These are phyloP conservation scores for Pseudochirops corinnae DNA, from an alignment of 2,797 vertebrate species.

Conservation along the genomic window DNA sequence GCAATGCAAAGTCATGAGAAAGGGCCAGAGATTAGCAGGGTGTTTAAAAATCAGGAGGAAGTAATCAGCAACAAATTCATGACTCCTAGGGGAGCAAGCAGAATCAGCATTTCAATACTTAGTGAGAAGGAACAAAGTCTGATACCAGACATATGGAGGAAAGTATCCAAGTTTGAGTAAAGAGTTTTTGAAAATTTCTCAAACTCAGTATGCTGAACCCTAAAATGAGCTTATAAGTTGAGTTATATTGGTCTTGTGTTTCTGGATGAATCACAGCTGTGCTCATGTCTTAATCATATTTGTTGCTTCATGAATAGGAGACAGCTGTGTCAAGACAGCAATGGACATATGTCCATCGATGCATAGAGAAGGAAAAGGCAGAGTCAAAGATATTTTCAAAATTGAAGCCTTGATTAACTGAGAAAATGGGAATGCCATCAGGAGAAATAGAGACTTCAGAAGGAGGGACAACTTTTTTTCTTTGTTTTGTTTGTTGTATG, in stretches of 20 bases:
- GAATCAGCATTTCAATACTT: not conserved
- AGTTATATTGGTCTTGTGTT: not conserved
- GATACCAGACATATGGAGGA: not conserved
- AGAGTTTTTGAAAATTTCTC: not conserved
- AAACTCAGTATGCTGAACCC: not conserved
- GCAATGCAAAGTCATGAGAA: not conserved
- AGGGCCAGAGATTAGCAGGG: not conserved
- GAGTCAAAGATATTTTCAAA: not conserved
- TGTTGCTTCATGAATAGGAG: not conserved
- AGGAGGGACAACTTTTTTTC: not conserved
- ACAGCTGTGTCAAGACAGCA: not conserved
- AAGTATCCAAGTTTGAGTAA: not conserved
- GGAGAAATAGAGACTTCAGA: not conserved
- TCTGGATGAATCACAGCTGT: not conserved
- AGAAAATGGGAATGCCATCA: not conserved
- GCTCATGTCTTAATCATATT: not conserved
- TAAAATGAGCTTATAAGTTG: not conserved
- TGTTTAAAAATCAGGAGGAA: not conserved
- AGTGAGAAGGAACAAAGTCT: not conserved
- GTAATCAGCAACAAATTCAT: not conserved
- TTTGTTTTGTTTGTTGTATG: not conserved
- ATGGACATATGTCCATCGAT: not conserved
- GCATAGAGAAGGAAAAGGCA: not conserved
- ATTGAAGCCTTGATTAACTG: not conserved
- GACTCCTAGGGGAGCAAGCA: not conserved